These are phyloP conservation scores for Pseudochirops corinnae DNA, from an alignment of 2,797 vertebrate species.

Conservation along the genomic window DNA sequence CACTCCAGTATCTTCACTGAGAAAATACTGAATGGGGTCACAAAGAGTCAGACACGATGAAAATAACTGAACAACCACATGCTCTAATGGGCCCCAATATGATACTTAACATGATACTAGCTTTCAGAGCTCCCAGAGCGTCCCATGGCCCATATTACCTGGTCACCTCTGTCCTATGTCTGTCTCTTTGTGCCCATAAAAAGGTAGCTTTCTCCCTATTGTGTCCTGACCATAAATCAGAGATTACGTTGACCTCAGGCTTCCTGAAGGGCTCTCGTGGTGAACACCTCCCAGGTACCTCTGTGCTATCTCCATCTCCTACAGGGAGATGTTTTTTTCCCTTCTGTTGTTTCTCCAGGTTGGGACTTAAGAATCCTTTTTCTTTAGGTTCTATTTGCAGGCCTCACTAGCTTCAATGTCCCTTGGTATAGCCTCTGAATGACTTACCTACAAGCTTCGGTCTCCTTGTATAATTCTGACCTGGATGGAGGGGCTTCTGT, in stretches of 20 bases:
- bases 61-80: background rate
- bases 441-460: background rate
- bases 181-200: too few species aligned
- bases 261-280: background rate
- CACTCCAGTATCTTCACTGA: background rate
- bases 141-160: too few species aligned
- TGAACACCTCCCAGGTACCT: too few species aligned
- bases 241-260: background rate
- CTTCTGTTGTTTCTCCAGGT: background rate
- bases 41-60: background rate
- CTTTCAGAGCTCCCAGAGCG: too few species aligned
- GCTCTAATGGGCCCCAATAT: too few species aligned
- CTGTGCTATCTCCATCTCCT: too few species aligned
- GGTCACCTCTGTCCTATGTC: too few species aligned
- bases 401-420: background rate
- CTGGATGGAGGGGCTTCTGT: background rate
- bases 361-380: background rate
- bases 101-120: too few species aligned
- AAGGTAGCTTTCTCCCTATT: too few species aligned
- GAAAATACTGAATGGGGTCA: background rate
- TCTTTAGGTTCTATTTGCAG: background rate
- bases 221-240: background rate
- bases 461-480: background rate
- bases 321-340: too few species aligned
- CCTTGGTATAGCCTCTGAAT: background rate